These are phyloP conservation scores for Hyla sarda DNA, from an alignment of 2,113 vertebrate species.

Conservation along the genomic window DNA sequence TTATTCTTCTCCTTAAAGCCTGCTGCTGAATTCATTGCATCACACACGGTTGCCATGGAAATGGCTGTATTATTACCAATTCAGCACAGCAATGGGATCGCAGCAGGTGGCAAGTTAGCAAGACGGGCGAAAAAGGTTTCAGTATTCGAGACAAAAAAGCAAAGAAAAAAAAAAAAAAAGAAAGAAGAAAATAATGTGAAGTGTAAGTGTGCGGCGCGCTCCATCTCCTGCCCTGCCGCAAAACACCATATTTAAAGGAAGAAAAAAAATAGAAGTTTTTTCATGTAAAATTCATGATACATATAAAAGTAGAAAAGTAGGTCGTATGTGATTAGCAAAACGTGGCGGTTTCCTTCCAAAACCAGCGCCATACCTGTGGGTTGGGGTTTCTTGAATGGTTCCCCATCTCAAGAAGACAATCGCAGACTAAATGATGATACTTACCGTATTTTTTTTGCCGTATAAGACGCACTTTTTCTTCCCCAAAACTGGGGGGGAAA, in stretches of 20 bases:
- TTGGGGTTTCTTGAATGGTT: no score
- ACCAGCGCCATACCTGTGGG: background rate
- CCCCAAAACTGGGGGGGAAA: no score
- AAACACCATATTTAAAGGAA: background rate
- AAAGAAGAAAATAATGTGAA: background rate
- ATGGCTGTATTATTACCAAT: slow-evolving; percentile 44
- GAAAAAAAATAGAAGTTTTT: background rate
- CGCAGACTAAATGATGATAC: no score
- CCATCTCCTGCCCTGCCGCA: background rate
- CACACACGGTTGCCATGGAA: slow-evolving; percentile 37
- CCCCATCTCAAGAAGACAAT: no score
- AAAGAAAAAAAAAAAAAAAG: background rate
- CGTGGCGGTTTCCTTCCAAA: no score
- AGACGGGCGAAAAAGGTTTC: slow-evolving; percentile 43
- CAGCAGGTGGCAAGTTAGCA: slow-evolving; percentile 39
- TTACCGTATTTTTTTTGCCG: no score
- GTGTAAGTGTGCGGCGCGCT: background rate
- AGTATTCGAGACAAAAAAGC: slow-evolving; percentile 17
- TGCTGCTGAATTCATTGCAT: slow-evolving; percentile 40
- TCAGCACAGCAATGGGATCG: slow-evolving; percentile 25
- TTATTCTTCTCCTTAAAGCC: slow-evolving; percentile 38
- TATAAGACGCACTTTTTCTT: no score
- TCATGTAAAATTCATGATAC: background rate
- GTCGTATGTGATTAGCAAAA: background rate
- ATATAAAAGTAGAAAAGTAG: background rate